Evolutionary conservation across 1,140 invertebrate genomes (phyloP), one percentile per base, ranked within the genome.

Genomic region (Babylonia areolata): DNA sequence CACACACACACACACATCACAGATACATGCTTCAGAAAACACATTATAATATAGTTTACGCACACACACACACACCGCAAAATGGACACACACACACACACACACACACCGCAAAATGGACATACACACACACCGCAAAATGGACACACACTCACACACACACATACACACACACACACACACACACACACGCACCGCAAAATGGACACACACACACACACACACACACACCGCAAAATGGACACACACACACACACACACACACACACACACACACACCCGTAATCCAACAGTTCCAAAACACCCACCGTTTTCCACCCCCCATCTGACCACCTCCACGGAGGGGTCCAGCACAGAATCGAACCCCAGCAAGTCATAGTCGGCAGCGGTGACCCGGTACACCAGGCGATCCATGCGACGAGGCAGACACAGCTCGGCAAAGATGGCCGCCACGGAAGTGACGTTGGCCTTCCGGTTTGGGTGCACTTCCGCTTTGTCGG

Each of bases 371-470:
- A 79, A 51, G 3, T 78, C 77, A 35, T 1, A 46, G 77, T 58
- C 35, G 15, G 33, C 46, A n/a, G 42, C 51, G 28, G 3, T 12
- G 0, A 28, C 71, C 35, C 71, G n/a, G 54, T 85, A 85, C 23
- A 85, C 77, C 31, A 85, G 3, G 9, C 84, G 75, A 28, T 79
- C 84, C 20, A 73, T 78, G 11, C 46, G 42, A 17, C 77, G 42
- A 9, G 84, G 73, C 28, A 85, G 84, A 58, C 84, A 85, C 35
- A 79, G 71, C 20, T 58, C 73, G 17, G 6, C 5, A 3, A 78
- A 78, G 17, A 79, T 85, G 46, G 31, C 84, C n/a, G 73, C 31
- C 42, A 78, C 77, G 51, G 73, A 85, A 54, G 77, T 79, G 31
- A 35, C 42, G 73, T 54, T 79, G 0, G 84, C 9, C 54, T 58